A percentile compares a stretch with the other conserved stretches of the same genome.
Conservation (phyloP, 2,113 vertebrate species). For the Candoia aspera region DNA sequence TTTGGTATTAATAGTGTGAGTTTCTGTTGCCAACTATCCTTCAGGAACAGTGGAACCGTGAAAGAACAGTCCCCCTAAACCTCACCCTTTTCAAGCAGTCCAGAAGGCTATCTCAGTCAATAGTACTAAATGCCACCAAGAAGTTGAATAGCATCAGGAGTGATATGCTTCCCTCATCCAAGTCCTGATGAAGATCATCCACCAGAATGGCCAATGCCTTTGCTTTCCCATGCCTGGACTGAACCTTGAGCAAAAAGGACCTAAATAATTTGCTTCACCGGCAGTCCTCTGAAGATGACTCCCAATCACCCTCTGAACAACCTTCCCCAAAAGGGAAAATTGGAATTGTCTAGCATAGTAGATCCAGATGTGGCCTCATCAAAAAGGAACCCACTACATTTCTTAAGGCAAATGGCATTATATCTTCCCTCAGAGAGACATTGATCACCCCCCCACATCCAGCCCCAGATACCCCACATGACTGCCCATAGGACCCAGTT, state of each 20-base stretch:
- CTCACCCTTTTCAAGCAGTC: neutral
- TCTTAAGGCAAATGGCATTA: neutral
- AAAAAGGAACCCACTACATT: no score
- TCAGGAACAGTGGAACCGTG: no score
- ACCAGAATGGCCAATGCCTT: neutral
- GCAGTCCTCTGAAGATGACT: no score
- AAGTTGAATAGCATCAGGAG: neutral
- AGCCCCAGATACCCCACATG: neutral
- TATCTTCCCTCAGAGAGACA: neutral
- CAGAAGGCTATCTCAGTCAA: neutral
- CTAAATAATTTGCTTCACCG: neutral
- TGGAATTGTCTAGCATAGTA: no score
- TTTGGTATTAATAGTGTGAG: no score
- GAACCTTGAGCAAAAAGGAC: neutral
- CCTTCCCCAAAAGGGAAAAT: no score
- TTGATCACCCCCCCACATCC: neutral
- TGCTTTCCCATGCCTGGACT: neutral
- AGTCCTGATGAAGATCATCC: neutral
- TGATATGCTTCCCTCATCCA: neutral
- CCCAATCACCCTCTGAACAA: no score
- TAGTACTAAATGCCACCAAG: neutral
- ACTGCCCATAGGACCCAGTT: neutral
- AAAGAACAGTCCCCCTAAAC: neutral
- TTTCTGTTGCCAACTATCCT: no score
- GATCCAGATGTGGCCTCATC: no score